Evolutionary conservation across 2,797 vertebrate species (phyloP).

Genomic region (Taeniopygia guttata): DNA sequence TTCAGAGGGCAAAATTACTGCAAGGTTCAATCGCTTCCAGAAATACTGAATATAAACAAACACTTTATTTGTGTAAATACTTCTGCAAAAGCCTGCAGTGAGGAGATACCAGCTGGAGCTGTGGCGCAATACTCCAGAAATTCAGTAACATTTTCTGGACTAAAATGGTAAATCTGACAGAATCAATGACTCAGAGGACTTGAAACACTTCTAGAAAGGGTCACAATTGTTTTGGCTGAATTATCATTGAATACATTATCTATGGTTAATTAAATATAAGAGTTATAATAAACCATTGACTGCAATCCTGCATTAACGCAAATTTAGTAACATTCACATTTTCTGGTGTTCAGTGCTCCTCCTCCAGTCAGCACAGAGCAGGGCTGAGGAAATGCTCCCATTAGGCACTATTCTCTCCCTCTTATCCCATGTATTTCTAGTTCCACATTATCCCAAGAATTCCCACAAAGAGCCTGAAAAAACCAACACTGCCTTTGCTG

Average conservation of each 20-base stretch:
- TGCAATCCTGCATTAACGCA: neutral
- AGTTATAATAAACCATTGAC: neutral
- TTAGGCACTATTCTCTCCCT: neutral
- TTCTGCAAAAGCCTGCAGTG: neutral
- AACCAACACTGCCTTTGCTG: neutral
- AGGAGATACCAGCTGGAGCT: neutral
- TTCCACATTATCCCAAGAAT: neutral
- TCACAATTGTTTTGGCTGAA: neutral
- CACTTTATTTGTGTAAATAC: slow-evolving; percentile 19
- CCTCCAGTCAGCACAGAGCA: neutral
- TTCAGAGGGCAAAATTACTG: neutral
- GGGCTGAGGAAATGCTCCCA: neutral
- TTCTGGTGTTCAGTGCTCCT: neutral
- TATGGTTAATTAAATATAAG: neutral
- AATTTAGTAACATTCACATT: neutral
- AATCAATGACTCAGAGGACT: neutral
- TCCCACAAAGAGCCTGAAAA: neutral
- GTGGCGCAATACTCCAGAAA: neutral
- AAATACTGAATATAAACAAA: slow-evolving; percentile 10
- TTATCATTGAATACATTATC: neutral
- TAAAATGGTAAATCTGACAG: slow-evolving; percentile 6
- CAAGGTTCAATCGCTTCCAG: neutral
- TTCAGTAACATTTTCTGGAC: neutral
- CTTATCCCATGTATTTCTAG: neutral
- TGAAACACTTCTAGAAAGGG: neutral